These are phyloP conservation scores for Dolichopus griseipennis DNA, from an alignment of 2,888 invertebrate species.

Conservation along the genomic window DNA sequence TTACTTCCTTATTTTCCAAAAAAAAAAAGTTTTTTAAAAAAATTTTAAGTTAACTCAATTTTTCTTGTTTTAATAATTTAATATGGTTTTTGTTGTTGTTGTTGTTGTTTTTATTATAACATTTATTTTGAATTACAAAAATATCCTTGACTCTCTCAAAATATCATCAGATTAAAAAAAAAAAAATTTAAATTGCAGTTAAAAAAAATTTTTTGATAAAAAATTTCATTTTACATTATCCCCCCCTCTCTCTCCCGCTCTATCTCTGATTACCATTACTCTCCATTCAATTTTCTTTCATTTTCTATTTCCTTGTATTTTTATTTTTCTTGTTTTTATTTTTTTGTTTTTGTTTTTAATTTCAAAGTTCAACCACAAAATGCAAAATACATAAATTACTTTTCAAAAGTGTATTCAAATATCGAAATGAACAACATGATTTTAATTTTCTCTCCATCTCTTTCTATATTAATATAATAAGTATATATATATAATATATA, in stretches of 20 bases:
- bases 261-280: not conserved
- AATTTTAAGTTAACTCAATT: too few species aligned
- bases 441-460: too few species aligned
- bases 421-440: not conserved
- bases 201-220: not conserved
- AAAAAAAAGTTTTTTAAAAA: too few species aligned
- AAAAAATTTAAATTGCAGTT: not conserved
- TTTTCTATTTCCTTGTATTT: not conserved
- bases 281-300: not conserved
- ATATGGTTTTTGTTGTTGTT: too few species aligned
- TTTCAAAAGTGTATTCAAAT: not conserved
- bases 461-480: too few species aligned
- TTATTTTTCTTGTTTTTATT: not conserved
- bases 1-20: too few species aligned
- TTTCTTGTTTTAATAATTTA: too few species aligned
- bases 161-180: not conserved
- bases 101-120: too few species aligned
- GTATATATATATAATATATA: too few species aligned
- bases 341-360: not conserved
- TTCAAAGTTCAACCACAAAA: conserved; percentile 5
- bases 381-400: not conserved
- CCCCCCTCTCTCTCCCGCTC: too few species aligned
- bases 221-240: too few species aligned
- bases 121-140: not conserved
- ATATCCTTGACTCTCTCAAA: conserved; percentile 3